A percentile compares a stretch with the other conserved stretches of the same genome.
These are phyloP conservation scores for Parnassius smintheus DNA, from an alignment of 2,888 invertebrate species.

Conservation along the genomic window DNA sequence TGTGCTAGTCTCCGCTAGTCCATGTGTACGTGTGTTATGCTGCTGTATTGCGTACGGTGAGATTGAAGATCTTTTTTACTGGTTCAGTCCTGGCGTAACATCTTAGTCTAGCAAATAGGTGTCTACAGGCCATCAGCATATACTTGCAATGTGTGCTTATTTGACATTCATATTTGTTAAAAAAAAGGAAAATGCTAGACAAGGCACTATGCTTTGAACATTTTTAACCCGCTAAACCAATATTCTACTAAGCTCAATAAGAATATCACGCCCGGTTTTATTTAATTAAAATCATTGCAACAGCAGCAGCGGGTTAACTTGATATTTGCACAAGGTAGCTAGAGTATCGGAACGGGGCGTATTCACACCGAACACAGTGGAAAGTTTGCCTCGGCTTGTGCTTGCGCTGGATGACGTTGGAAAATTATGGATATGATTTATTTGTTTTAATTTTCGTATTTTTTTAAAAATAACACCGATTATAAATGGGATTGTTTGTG, in stretches of 20 bases:
- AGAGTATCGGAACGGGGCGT: slow-evolving; percentile 60
- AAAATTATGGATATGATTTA: slow-evolving; percentile 39
- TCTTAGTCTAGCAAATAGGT: too few species aligned
- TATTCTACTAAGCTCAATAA: slow-evolving; percentile 1
- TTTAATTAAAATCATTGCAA: slow-evolving; percentile 29
- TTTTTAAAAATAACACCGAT: too few species aligned
- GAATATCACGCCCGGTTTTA: slow-evolving; percentile 13
- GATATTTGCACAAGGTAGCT: slow-evolving; percentile 57
- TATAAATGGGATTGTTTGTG: too few species aligned
- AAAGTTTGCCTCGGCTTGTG: slow-evolving; percentile 63
- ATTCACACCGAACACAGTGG: slow-evolving; percentile 56
- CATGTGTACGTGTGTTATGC: too few species aligned
- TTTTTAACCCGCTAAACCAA: slow-evolving; percentile 5
- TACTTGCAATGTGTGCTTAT: too few species aligned
- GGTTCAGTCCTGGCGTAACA: too few species aligned
- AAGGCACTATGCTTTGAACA: background rate
- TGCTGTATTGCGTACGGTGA: too few species aligned
- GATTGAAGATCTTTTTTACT: too few species aligned
- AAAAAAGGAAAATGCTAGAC: too few species aligned
- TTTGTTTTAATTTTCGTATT: background rate
- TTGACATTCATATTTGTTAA: too few species aligned
- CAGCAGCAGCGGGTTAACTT: slow-evolving; percentile 30
- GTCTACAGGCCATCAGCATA: too few species aligned
- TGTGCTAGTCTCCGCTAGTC: too few species aligned
- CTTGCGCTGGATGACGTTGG: slow-evolving; percentile 26